These are phyloP conservation scores for Columba guinea DNA, from an alignment of 2,797 vertebrate genomes.

Conservation along the genomic window DNA sequence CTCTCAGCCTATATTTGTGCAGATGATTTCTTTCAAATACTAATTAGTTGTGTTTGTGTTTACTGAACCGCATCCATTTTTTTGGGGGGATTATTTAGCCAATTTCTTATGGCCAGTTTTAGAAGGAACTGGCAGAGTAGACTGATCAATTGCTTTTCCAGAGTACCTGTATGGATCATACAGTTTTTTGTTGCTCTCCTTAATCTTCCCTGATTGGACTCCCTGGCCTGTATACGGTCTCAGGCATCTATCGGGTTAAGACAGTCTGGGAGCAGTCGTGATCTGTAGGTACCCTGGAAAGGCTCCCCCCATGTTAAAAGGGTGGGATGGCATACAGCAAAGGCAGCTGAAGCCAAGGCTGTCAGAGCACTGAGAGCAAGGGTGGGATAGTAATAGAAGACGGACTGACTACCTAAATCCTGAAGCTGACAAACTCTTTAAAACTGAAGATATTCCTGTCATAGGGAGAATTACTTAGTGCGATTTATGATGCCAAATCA, in stretches of 20 bases:
- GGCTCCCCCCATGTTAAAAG: neutral
- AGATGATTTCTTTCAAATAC: neutral
- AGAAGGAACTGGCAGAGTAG: neutral
- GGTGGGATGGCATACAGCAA: neutral
- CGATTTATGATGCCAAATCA: neutral
- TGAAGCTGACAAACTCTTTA: neutral
- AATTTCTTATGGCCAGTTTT: neutral
- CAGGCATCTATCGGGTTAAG: neutral
- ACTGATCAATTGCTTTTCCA: neutral
- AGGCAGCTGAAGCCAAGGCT: neutral
- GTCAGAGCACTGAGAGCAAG: neutral
- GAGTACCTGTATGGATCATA: neutral
- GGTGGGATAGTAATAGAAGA: neutral
- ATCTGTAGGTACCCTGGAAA: neutral
- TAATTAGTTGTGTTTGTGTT: neutral
- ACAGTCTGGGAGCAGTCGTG: neutral
- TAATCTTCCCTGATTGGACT: neutral
- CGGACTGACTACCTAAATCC: neutral
- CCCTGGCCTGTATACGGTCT: neutral
- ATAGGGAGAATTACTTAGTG: neutral
- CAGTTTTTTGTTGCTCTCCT: neutral
- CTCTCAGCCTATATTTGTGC: neutral
- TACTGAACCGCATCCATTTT: neutral
- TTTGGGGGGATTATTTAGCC: neutral
- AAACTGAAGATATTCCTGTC: neutral